A percentile compares a stretch with the other conserved stretches of the same genome.
phyloP scores from a whole-genome alignment of 2,797 vertebrate species.

The Tapirus indicus region DNA sequence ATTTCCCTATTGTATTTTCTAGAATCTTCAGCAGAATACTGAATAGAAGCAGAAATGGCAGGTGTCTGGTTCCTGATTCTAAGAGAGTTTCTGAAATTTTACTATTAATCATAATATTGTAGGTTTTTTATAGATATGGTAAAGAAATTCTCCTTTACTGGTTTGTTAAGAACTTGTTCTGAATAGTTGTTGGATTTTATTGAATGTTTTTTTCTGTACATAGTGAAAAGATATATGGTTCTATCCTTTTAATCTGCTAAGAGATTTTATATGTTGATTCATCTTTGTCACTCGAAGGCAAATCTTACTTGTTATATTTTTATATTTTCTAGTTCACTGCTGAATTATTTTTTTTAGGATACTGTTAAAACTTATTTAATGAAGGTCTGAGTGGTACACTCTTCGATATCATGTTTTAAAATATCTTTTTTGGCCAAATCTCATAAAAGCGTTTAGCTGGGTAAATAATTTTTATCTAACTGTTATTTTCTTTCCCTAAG shows the following conservation, averaged over 20 bases:
- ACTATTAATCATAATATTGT: not conserved
- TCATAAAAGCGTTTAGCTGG: not conserved
- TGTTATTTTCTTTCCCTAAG: not conserved
- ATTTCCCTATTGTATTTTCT: not conserved
- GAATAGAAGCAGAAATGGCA: not conserved
- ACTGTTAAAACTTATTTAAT: not conserved
- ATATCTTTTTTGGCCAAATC: not conserved
- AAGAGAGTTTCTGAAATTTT: conserved; percentile 1
- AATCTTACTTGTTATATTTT: not conserved
- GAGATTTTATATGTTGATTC: not conserved
- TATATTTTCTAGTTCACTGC: not conserved
- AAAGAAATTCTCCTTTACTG: not conserved
- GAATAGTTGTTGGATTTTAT: not conserved
- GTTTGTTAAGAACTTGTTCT: not conserved
- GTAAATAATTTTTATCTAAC: not conserved
- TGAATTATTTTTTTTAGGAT: not conserved
- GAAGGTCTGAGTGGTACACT: not conserved
- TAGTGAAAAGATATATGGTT: not conserved
- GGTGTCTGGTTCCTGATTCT: not conserved
- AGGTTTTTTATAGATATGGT: not conserved
- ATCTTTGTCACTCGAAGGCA: not conserved
- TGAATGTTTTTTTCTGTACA: not conserved
- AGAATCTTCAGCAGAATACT: not conserved
- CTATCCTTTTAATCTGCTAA: not conserved
- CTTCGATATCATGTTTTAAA: not conserved